phyloP scores from a whole-genome alignment of 2,113 vertebrate genomes.

The Hippocampus guttulatus region DNA sequence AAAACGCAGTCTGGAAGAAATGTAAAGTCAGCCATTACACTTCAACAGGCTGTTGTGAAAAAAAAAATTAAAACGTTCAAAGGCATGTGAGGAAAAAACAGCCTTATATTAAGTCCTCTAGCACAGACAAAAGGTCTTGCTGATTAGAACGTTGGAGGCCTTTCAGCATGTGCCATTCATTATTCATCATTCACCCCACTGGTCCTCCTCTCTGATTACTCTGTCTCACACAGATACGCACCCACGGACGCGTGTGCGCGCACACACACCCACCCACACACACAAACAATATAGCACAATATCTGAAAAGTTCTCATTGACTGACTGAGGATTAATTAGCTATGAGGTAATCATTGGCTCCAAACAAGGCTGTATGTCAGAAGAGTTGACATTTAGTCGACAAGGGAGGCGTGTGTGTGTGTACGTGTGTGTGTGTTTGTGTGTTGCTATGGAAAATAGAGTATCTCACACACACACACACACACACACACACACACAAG shows the following conservation, averaged over 20 bases:
- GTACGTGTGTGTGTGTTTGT: neutral
- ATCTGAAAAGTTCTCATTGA: conserved; percentile 67
- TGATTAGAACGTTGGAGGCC: conserved; percentile 61
- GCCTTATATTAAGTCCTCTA: conserved; percentile 5
- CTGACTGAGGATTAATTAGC: conserved; percentile 77
- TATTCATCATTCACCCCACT: conserved; percentile 60
- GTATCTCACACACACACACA: conserved; percentile 8
- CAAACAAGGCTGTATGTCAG: conserved; percentile 69
- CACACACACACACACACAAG: conserved; percentile 31
- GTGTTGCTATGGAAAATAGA: conserved; percentile 12
- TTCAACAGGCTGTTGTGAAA: too few species aligned
- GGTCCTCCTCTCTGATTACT: conserved; percentile 51
- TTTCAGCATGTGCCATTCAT: conserved; percentile 58
- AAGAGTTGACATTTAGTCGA: conserved; percentile 66
- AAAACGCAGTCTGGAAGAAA: too few species aligned
- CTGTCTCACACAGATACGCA: neutral
- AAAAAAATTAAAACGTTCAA: too few species aligned
- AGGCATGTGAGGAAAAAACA: neutral
- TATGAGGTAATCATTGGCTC: conserved; percentile 79
- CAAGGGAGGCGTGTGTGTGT: conserved; percentile 19
- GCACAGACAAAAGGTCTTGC: conserved; percentile 56
- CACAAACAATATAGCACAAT: conserved; percentile 25
- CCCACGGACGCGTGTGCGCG: too few species aligned
- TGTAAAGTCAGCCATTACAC: too few species aligned
- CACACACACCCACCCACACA: neutral